A percentile compares a stretch with the other conserved stretches of the same genome.
These are phyloP conservation scores for Luidia sarsii DNA, from an alignment of 53 echinoderm and acorn worm species.

Conservation along the genomic window DNA sequence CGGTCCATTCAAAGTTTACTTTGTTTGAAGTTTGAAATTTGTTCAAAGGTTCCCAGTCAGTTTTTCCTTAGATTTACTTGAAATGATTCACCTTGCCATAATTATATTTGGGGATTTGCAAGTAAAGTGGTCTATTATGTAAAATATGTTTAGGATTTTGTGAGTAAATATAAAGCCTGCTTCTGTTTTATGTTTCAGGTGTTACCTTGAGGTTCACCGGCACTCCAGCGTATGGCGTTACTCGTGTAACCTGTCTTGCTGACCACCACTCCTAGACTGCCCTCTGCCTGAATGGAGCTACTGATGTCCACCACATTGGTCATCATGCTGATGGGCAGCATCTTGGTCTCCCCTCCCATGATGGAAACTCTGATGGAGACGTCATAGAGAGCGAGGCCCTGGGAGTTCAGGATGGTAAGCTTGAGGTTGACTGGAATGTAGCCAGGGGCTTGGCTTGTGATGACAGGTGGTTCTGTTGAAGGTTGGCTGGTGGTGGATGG, in stretches of 20 bases:
- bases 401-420: slow-evolving; percentile 18
- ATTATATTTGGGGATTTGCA: too few species aligned
- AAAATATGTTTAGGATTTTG: too few species aligned
- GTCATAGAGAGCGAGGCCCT: slow-evolving; percentile 7
- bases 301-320: slow-evolving; percentile 30
- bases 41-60: too few species aligned
- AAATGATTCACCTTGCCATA: too few species aligned
- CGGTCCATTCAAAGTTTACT: too few species aligned
- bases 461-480: background rate
- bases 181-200: too few species aligned
- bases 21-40: too few species aligned
- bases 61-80: too few species aligned
- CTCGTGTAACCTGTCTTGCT: slow-evolving; percentile 30
- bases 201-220: slow-evolving; percentile 11
- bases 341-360: slow-evolving; percentile 23
- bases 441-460: slow-evolving; percentile 5
- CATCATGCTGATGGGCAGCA: background rate
- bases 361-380: slow-evolving; percentile 3
- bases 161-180: too few species aligned
- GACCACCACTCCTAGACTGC: slow-evolving; percentile 33
- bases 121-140: too few species aligned
- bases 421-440: slow-evolving; percentile 12
- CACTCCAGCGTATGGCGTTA: slow-evolving; percentile 32
- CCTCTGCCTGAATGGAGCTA: background rate
- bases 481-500: slow-evolving; percentile 8